Conservation (phyloP, 2,797 vertebrate genomes). For the Danio jaintianensis region DNA sequence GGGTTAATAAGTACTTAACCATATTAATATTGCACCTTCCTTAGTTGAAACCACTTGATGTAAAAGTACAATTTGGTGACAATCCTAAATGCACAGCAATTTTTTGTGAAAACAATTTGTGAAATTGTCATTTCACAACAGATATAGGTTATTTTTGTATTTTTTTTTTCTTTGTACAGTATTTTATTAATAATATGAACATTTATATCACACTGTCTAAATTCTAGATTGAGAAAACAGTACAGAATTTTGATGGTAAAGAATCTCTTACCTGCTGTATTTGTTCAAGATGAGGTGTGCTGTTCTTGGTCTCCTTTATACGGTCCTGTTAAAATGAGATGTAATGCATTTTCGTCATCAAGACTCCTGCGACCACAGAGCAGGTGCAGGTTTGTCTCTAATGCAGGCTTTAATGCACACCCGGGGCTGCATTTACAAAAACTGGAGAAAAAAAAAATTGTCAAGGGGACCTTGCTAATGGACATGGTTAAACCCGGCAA, state of each 20-base stretch:
- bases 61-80: neutral
- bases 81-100: neutral
- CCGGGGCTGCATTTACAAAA: constrained; percentile 6
- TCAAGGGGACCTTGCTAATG: constrained; percentile 33
- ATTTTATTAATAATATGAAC: no score
- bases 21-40: no score
- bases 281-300: accelerated
- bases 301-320: neutral
- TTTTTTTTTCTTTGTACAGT: no score
- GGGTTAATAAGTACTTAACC: no score
- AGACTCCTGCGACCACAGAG: neutral
- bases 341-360: constrained; percentile 36
- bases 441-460: neutral
- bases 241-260: neutral
- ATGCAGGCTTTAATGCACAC: constrained; percentile 31
- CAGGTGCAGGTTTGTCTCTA: constrained; percentile 36
- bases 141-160: no score
- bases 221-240: neutral
- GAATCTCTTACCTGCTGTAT: constrained; percentile 16
- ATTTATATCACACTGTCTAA: neutral
- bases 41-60: neutral
- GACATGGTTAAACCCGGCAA: constrained; percentile 1
- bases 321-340: constrained; percentile 58
- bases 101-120: no score
- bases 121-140: no score